These are phyloP conservation scores for Enteromius fasciolatus DNA, from an alignment of 2,797 vertebrate genomes.

Conservation along the genomic window DNA sequence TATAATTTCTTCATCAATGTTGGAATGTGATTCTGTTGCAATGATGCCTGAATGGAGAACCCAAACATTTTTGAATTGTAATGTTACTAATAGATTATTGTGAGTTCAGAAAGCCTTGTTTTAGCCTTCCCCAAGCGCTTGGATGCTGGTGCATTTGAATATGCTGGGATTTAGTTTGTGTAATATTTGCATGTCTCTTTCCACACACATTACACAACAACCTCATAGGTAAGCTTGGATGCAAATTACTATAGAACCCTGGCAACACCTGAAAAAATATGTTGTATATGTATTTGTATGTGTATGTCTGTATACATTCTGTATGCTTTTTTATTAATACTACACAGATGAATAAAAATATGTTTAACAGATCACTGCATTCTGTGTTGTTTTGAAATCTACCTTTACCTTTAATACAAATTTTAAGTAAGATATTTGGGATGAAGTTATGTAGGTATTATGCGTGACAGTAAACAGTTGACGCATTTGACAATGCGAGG, in stretches of 20 bases:
- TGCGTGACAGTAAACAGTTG: neutral
- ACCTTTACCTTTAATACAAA: neutral
- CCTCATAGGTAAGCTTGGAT: conserved; percentile 59
- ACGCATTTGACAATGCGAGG: neutral
- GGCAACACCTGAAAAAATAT: conserved; percentile 31
- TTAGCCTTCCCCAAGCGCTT: conserved; percentile 9
- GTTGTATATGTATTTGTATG: neutral
- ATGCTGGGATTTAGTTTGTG: conserved; percentile 54
- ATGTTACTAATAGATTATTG: conserved; percentile 29
- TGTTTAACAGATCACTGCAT: neutral
- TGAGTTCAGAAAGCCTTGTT: conserved; percentile 20
- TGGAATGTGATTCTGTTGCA: neutral
- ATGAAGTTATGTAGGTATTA: neutral
- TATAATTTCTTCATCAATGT: neutral
- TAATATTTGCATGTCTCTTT: conserved; percentile 69
- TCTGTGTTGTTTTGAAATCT: neutral
- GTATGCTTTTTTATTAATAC: neutral
- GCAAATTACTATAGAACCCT: conserved; percentile 60
- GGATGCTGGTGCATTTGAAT: conserved; percentile 66
- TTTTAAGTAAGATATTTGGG: neutral
- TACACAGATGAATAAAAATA: neutral
- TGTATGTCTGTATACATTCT: neutral
- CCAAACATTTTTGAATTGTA: neutral
- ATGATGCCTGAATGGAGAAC: neutral
- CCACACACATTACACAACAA: conserved; percentile 48